These are phyloP conservation scores for Calliphora vicina DNA, from an alignment of 1,140 invertebrate species.

Conservation along the genomic window DNA sequence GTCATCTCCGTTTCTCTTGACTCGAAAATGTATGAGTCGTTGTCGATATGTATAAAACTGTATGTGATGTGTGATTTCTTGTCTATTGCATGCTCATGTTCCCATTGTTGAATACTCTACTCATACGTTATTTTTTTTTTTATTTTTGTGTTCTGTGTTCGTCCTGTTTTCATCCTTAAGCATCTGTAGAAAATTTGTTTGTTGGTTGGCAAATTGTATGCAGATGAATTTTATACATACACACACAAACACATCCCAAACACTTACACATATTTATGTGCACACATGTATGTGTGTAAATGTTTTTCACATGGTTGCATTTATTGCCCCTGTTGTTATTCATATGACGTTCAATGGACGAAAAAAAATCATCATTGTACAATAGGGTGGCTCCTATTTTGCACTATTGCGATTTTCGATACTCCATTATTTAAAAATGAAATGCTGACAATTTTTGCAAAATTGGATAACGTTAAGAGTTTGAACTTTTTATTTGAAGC, in stretches of 20 bases:
- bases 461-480: too few species aligned
- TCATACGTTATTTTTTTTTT: neutral
- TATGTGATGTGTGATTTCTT: neutral
- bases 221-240: neutral
- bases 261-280: neutral
- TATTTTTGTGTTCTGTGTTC: neutral
- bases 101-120: neutral
- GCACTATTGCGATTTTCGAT: too few species aligned
- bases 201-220: neutral
- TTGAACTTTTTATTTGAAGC: too few species aligned
- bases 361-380: too few species aligned
- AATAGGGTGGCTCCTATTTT: too few species aligned
- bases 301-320: neutral
- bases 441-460: too few species aligned
- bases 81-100: constrained; percentile 4
- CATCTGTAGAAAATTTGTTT: constrained; percentile 1
- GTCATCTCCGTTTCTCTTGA: constrained; percentile 8
- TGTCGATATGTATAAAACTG: neutral
- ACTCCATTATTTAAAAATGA: too few species aligned
- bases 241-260: too few species aligned
- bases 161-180: neutral
- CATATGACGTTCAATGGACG: neutral
- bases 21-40: neutral
- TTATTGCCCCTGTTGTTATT: neutral
- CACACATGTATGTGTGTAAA: neutral